These are phyloP conservation scores for Drosophila sproati DNA, from an alignment of 1,140 invertebrate genomes.

Conservation along the genomic window DNA sequence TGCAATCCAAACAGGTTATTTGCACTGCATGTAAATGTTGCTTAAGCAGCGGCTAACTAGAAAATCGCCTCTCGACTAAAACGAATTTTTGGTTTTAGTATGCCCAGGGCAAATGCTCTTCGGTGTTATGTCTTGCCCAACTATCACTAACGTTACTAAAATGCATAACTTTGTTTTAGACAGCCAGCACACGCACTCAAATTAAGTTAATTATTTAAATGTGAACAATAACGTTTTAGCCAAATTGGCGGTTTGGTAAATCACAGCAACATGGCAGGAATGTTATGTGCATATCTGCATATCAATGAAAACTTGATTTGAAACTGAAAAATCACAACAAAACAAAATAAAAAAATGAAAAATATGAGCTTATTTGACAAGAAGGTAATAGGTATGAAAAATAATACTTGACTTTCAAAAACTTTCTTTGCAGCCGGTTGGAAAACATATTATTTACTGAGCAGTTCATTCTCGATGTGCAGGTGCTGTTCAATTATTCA, in stretches of 20 bases:
- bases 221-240: constrained; percentile 1
- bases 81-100: too few relatives aligned
- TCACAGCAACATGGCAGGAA: background rate
- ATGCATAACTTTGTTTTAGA: constrained; percentile 25
- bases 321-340: background rate
- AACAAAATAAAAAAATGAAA: background rate
- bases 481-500: constrained; percentile 8
- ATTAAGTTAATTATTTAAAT: constrained; percentile 27
- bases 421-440: background rate
- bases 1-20: constrained; percentile 46
- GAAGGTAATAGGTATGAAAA: too few relatives aligned
- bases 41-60: background rate
- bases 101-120: constrained; percentile 4
- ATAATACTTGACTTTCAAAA: background rate
- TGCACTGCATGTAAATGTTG: constrained; percentile 37
- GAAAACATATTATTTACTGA: background rate
- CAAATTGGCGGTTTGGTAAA: constrained; percentile 14
- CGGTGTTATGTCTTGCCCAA: constrained; percentile 1
- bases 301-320: background rate
- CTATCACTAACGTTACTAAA: background rate
- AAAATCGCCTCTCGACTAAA: background rate
- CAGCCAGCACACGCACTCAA: background rate
- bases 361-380: too few relatives aligned
- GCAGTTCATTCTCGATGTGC: background rate
- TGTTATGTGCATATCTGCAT: constrained; percentile 1